Evolutionary conservation across 2,888 invertebrate species (phyloP).

Genomic region (Clepsis dumicolana): DNA sequence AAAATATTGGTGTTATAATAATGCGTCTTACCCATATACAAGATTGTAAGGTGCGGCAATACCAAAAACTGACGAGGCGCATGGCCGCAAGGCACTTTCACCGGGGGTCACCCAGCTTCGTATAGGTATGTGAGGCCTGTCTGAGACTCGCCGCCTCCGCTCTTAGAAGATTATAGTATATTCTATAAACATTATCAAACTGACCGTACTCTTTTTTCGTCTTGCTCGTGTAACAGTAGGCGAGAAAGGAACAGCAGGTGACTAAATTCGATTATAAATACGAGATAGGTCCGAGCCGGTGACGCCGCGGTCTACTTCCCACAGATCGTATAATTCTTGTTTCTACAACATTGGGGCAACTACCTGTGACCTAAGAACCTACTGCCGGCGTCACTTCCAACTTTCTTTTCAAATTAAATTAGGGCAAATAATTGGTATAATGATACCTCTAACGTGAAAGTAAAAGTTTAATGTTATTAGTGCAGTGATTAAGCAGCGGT

Average conservation of each 20-base stretch:
- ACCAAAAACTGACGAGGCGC: constrained; percentile 54
- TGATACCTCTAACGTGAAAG: constrained; percentile 38
- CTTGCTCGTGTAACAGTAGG: constrained; percentile 63
- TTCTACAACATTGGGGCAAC: constrained; percentile 67
- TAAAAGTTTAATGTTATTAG: constrained; percentile 36
- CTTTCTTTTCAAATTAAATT: constrained; percentile 40
- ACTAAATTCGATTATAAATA: constrained; percentile 53
- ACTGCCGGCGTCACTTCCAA: constrained; percentile 25
- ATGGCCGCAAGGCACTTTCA: constrained; percentile 78
- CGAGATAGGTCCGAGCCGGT: constrained; percentile 55
- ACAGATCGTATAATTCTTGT: constrained; percentile 64
- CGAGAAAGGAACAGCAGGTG: constrained; percentile 69
- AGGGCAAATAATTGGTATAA: constrained; percentile 28
- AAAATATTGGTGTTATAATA: constrained; percentile 12
- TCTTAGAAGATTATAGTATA: constrained; percentile 39
- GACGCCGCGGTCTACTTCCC: constrained; percentile 76
- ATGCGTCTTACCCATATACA: constrained; percentile 10
- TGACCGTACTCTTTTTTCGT: constrained; percentile 48
- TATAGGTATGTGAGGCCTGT: constrained; percentile 63
- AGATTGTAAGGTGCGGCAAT: constrained; percentile 47
- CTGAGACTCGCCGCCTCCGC: constrained; percentile 48
- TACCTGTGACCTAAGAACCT: constrained; percentile 57
- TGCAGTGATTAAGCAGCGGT: constrained; percentile 28
- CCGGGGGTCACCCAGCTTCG: constrained; percentile 76
- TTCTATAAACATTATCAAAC: constrained; percentile 28